Evolutionary conservation across 2,888 invertebrate genomes (phyloP), one percentile per base, ranked within the genome.

Genomic region (Colostygia pectinataria): DNA sequence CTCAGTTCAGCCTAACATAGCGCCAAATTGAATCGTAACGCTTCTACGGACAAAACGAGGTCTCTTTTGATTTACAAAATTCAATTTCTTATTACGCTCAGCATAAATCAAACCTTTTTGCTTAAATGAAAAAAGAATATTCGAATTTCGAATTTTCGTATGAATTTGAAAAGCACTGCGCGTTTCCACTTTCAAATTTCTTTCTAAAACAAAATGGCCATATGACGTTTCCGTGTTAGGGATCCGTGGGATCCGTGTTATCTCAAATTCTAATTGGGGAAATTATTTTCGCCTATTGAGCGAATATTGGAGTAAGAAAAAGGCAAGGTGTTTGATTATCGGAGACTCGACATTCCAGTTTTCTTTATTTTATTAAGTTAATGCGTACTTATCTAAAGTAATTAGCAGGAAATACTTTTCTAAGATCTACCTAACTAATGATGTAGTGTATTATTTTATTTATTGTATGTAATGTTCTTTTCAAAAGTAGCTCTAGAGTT

Each of bases 11-110:
- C 49, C 52, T 49, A 43, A 42, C 45, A 52, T 42, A 67, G 77
- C 83, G 80, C 71, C 62, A 86, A 88, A 89, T 89, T 77, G 81
- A 82, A 84, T 87, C 73, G 66, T 53, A 65, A 74, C 77, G 80
- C 67, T 71, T 71, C 68, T 63, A 54, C 68, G 74, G 69, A 43
- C 52, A 47, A 34, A 69, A 52, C 57, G 59, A 59, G 58, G 59
- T 61, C 65, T 70, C 74, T 77, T 81, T 81, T 72, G 70, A 78
- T 79, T 74, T 68, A 67, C 61, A 67, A 77, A 82, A 80, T 77
- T 80, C 74, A 76, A 81, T 81, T 80, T 77, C 67, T 74, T 71
- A 69, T 66, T 68, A 65, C 65, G 61, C 64, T 74, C 71, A 66
- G 71, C 70, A 68, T 63, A 70, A 74, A 74, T 76, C 72, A 71